phyloP scores from a whole-genome alignment of 2,888 invertebrate species.

The Trypoxylon attenuatum region DNA sequence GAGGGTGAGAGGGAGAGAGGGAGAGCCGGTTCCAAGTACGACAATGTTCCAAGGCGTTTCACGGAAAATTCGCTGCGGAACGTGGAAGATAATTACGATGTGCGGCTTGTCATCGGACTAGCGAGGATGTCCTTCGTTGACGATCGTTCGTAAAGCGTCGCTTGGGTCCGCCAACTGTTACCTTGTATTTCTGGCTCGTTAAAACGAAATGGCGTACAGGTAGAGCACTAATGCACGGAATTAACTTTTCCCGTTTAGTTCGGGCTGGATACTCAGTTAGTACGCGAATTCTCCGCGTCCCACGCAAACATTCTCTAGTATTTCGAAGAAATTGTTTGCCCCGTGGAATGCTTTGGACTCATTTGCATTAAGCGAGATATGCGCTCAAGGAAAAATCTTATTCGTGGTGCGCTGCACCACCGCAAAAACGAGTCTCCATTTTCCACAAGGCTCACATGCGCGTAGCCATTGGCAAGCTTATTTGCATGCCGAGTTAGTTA shows the following conservation, averaged over 20 bases:
- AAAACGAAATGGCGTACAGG: constrained; percentile 28
- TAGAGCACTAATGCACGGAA: constrained; percentile 16
- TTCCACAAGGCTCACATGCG: no score
- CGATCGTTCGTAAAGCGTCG: constrained; percentile 41
- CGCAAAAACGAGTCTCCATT: no score
- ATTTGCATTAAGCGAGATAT: neutral
- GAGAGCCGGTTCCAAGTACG: constrained; percentile 7
- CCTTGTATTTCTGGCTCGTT: constrained; percentile 40
- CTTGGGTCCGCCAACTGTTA: constrained; percentile 8
- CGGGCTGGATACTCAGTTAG: neutral
- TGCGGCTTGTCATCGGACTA: constrained; percentile 33
- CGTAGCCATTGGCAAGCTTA: no score
- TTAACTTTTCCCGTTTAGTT: constrained; percentile 23
- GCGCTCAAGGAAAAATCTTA: no score
- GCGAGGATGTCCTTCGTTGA: constrained; percentile 28
- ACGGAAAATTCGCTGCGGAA: constrained; percentile 22
- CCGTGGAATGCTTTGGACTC: neutral
- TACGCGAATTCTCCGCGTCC: constrained; percentile 7
- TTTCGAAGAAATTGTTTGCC: constrained; percentile 17
- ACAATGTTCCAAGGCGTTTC: constrained; percentile 14
- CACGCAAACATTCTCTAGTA: no score
- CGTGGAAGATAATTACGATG: constrained; percentile 35
- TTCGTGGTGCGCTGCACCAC: no score
- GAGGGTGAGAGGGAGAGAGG: no score
- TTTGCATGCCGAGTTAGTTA: no score